A percentile compares a stretch with the other conserved stretches of the same genome.
Conservation (phyloP, 2,888 invertebrate genomes). For the Lydus trimaculatus region DNA sequence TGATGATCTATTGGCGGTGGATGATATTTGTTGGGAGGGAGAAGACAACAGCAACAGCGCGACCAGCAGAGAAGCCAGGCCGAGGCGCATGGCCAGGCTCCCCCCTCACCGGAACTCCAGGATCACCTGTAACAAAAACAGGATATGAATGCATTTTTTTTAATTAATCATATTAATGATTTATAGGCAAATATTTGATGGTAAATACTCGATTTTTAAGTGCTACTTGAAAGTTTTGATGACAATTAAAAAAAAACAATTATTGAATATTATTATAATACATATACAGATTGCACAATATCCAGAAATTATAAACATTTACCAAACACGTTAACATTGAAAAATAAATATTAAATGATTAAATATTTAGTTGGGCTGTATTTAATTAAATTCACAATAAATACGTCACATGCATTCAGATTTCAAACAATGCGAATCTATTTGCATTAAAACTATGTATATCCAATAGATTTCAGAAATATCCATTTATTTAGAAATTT, state of each 20-base stretch:
- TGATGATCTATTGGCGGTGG: conserved; percentile 18
- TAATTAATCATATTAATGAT: conserved; percentile 6
- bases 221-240: background rate
- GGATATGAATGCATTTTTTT: conserved; percentile 10
- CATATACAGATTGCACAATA: conserved; percentile 19
- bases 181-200: background rate
- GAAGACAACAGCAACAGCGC: conserved; percentile 58
- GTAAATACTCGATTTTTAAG: background rate
- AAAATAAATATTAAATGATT: conserved; percentile 27
- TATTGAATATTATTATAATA: conserved; percentile 17
- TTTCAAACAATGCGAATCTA: background rate
- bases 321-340: conserved; percentile 22
- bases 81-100: conserved; percentile 69
- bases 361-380: conserved; percentile 20
- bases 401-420: conserved; percentile 15
- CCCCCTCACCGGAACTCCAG: conserved; percentile 59
- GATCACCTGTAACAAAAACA: conserved; percentile 49
- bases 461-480: too few species aligned
- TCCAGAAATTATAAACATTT: conserved; percentile 28
- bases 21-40: conserved; percentile 35
- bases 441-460: too few species aligned
- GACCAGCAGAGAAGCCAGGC: conserved; percentile 63
- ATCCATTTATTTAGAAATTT: too few species aligned
- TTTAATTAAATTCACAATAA: conserved; percentile 28
- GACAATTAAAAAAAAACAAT: background rate